A percentile compares a stretch with the other conserved stretches of the same genome.
Conservation (phyloP, 2,113 vertebrate species). For the Cephalopholis sonnerati region DNA sequence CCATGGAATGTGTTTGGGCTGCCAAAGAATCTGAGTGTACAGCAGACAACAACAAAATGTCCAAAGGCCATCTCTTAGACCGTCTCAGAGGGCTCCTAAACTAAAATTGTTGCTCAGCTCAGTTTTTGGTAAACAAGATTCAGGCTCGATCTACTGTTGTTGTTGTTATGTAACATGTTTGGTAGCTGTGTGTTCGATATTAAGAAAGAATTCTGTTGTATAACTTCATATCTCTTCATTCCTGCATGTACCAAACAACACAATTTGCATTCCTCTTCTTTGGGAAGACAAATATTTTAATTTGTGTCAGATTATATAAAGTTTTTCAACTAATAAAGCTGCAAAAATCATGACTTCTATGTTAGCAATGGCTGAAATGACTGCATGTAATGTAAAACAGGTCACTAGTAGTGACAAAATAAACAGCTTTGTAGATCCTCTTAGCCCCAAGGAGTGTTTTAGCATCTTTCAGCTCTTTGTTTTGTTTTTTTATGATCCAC, state of each 20-base stretch:
- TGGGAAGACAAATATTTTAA: too few relatives aligned
- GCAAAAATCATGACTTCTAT: too few relatives aligned
- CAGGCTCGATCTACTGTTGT: neutral
- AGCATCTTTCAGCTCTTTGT: neutral
- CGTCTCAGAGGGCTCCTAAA: neutral
- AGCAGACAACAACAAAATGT: slow-evolving; percentile 24
- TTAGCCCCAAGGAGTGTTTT: too few relatives aligned
- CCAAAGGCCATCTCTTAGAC: neutral
- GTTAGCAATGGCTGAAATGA: too few relatives aligned
- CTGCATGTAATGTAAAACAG: too few relatives aligned
- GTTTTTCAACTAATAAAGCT: neutral
- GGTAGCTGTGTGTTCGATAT: neutral
- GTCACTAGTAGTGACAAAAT: too few relatives aligned
- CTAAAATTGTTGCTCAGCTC: neutral
- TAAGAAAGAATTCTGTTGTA: neutral
- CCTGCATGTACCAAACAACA: neutral
- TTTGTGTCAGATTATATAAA: neutral
- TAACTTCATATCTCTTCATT: neutral
- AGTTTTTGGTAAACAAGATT: slow-evolving; percentile 37
- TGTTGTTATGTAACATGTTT: slow-evolving; percentile 5
- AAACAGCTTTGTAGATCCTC: too few relatives aligned
- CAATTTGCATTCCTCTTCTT: neutral
- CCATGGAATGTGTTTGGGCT: slow-evolving; percentile 27
- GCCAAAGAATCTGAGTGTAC: slow-evolving; percentile 6
- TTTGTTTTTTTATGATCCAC: neutral